Percentiles rank a stretch among this genome's conserved stretches.
Evolutionary conservation across 2,797 vertebrate genomes (phyloP).

Genomic region (Micromesistius poutassou): DNA sequence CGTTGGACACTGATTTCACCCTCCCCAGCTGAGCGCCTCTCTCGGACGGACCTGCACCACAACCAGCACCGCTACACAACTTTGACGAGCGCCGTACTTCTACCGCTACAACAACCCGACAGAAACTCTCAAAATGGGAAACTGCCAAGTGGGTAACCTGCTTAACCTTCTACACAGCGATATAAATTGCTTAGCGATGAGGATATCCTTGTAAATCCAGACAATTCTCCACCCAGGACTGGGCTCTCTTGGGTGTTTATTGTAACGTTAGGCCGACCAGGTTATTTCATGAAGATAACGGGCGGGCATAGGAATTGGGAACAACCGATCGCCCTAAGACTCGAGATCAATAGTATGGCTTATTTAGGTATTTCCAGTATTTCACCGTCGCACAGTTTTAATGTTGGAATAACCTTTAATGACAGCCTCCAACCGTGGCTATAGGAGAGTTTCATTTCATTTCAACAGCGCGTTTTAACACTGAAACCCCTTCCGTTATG

Average conservation of each 20-base stretch:
- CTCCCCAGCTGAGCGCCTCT: constrained; percentile 19
- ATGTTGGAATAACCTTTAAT: not conserved
- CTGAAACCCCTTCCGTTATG: too few relatives aligned
- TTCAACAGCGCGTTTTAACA: too few relatives aligned
- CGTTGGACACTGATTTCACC: constrained; percentile 48
- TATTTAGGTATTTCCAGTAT: not conserved
- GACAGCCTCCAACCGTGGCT: not conserved
- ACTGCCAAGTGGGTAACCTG: constrained; percentile 65
- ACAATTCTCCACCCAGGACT: not conserved
- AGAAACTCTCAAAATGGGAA: constrained; percentile 62
- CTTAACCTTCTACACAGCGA: not conserved
- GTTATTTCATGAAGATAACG: not conserved
- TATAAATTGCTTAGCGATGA: not conserved
- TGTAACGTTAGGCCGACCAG: not conserved
- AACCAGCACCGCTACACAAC: not conserved
- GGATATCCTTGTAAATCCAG: not conserved
- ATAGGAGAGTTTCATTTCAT: not conserved
- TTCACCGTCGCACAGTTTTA: not conserved
- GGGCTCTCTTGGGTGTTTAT: not conserved
- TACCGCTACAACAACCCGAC: not conserved
- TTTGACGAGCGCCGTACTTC: not conserved
- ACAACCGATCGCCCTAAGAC: not conserved
- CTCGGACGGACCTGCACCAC: constrained; percentile 8
- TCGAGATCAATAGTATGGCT: not conserved
- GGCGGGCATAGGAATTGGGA: not conserved